Evolutionary conservation across 2,113 vertebrate species (phyloP).

Genomic region (Callipepla californica): DNA sequence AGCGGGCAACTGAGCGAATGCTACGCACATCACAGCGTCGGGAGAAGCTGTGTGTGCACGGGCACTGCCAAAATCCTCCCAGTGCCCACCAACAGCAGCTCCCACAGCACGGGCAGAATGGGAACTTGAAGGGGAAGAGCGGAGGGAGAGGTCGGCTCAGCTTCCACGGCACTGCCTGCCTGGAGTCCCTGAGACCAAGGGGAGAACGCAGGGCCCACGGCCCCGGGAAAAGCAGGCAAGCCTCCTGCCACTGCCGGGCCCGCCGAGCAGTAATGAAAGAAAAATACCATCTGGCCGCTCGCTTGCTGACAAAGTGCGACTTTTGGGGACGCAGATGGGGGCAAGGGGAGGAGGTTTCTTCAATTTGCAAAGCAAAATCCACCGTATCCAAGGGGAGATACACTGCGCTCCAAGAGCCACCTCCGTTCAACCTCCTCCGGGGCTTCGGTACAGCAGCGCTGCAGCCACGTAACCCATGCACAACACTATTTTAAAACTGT

Average conservation of each 20-base stretch:
- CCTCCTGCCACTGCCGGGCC: neutral
- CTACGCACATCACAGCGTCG: constrained; percentile 37
- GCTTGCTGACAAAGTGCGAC: constrained; percentile 10
- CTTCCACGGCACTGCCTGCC: neutral
- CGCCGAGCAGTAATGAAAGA: neutral
- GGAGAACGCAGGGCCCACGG: neutral
- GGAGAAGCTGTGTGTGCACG: constrained; percentile 19
- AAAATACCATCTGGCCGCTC: neutral
- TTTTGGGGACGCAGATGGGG: neutral
- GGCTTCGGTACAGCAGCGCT: neutral
- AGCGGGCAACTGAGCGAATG: constrained; percentile 49
- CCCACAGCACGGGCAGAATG: no score
- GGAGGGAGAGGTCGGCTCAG: neutral
- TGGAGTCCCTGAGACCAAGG: neutral
- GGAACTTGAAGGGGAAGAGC: neutral
- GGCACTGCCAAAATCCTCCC: constrained; percentile 31
- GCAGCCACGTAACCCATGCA: neutral
- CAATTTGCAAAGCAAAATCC: constrained; percentile 37
- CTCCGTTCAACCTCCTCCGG: neutral
- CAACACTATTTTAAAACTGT: neutral
- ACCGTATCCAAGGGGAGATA: neutral
- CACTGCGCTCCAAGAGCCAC: neutral
- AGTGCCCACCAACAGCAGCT: constrained; percentile 34
- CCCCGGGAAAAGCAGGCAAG: neutral
- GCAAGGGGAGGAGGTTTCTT: neutral